Evolutionary conservation across 2,888 invertebrate species (phyloP), one percentile per base, ranked within the genome.

Genomic region (Nomada fabriciana): DNA sequence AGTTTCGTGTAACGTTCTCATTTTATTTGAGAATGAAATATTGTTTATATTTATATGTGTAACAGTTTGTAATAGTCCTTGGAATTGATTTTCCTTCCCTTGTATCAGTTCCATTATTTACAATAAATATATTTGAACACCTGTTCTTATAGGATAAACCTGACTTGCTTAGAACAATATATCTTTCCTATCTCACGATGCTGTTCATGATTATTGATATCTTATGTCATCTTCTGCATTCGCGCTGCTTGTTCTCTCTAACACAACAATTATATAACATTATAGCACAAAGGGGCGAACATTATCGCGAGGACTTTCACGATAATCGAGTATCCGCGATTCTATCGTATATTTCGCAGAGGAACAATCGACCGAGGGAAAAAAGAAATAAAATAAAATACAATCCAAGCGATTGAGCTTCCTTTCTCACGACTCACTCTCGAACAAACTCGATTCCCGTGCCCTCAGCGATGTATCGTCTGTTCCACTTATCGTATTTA

Each of bases 401-500:
- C 57, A 81, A 73, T 78, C n/a, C 63, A 47, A 13, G 57, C 50
- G 70, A 75, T 68, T 71, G 67, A 68, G 53, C 82, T 81, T 82
- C 80, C 80, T 80, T 80, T 81, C 82, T 73, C 83, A 74, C 60
- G 73, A 43, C 36, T 65, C 69, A 9, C 23, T 52, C 50, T 15
- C 23, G 20, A n/a, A 43, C 20, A 68, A 25, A 53, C 65, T 64
- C 76, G 72, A 67, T 82, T 75, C 68, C 47, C 72, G 69, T 47
- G 75, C 75, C 59, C 78, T 83, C 65, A 23, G 18, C 74, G 25
- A 84, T 42, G 86, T 75, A 69, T 79, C 79, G 75, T 76, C 64
- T 61, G 88, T 88, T 83, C 88, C 80, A 89, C 88, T 88, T 88
- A 81, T 20, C 71, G 23, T 61, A 61, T 61, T 71, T 53, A 65